Evolutionary conservation across 1,140 invertebrate genomes (phyloP).

Genomic region (Euura saliciscinereae): DNA sequence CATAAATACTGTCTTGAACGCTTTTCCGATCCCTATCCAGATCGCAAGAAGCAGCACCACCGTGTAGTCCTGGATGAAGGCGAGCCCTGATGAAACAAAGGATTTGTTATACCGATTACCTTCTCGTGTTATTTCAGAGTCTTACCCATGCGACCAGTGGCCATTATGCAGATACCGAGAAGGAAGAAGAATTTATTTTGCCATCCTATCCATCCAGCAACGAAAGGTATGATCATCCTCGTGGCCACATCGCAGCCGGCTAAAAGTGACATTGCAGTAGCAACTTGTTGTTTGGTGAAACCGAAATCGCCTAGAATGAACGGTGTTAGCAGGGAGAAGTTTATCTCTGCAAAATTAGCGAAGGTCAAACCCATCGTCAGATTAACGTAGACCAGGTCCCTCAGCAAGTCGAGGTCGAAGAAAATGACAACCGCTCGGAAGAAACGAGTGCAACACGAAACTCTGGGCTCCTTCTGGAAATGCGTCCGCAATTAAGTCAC

Average conservation of each 20-base stretch:
- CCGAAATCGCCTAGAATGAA: conserved; percentile 70
- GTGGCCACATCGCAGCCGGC: conserved; percentile 65
- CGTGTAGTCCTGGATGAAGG: conserved; percentile 55
- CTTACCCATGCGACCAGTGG: conserved; percentile 46
- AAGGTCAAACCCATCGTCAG: conserved; percentile 71
- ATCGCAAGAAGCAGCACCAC: conserved; percentile 60
- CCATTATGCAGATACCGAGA: conserved; percentile 43
- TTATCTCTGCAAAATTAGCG: conserved; percentile 71
- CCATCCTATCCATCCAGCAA: conserved; percentile 56
- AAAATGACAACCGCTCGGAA: conserved; percentile 61
- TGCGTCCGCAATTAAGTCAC: background rate
- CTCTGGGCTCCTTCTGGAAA: background rate
- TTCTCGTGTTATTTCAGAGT: background rate
- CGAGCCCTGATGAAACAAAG: conserved; percentile 51
- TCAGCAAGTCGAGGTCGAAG: conserved; percentile 70
- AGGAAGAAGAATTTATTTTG: conserved; percentile 47
- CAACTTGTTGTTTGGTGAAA: conserved; percentile 63
- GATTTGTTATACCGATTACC: conserved; percentile 1
- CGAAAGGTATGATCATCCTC: conserved; percentile 67
- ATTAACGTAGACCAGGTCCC: conserved; percentile 70
- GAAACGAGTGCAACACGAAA: background rate
- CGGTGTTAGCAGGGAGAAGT: conserved; percentile 72
- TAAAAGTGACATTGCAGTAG: conserved; percentile 66
- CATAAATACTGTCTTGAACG: conserved; percentile 70
- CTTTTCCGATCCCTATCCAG: conserved; percentile 69